Conservation (phyloP, 2,113 vertebrate species). For the Plestiodon gilberti region DNA sequence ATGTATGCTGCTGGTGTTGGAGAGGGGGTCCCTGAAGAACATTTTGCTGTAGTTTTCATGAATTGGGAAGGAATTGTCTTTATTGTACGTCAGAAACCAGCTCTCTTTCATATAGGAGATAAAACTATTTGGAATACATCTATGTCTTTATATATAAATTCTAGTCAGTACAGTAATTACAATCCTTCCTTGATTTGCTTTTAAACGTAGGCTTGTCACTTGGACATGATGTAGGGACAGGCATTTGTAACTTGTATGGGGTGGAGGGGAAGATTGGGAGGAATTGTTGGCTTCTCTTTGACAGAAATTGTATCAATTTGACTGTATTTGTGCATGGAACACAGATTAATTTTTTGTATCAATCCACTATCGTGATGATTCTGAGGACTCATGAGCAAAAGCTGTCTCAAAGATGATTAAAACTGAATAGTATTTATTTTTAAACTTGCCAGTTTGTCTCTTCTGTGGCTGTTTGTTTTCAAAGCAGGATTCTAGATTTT, state of each 20-base stretch:
- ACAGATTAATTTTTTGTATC: constrained; percentile 17
- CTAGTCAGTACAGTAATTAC: background rate
- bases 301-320: fast-evolving
- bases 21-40: background rate
- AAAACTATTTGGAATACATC: no score
- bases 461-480: fast-evolving
- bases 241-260: background rate
- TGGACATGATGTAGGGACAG: background rate
- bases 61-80: background rate
- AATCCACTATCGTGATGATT: background rate
- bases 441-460: background rate
- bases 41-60: background rate
- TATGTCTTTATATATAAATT: background rate
- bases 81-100: background rate
- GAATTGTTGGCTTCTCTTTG: background rate
- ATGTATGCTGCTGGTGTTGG: background rate
- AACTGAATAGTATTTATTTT: background rate
- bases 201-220: background rate
- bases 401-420: background rate
- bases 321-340: constrained; percentile 1
- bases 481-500: background rate
- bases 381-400: background rate
- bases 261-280: background rate
- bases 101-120: background rate
- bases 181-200: background rate